A percentile compares a stretch with the other conserved stretches of the same genome.
Evolutionary conservation across 2,888 invertebrate genomes (phyloP).

Genomic region (Saturnia pavonia): DNA sequence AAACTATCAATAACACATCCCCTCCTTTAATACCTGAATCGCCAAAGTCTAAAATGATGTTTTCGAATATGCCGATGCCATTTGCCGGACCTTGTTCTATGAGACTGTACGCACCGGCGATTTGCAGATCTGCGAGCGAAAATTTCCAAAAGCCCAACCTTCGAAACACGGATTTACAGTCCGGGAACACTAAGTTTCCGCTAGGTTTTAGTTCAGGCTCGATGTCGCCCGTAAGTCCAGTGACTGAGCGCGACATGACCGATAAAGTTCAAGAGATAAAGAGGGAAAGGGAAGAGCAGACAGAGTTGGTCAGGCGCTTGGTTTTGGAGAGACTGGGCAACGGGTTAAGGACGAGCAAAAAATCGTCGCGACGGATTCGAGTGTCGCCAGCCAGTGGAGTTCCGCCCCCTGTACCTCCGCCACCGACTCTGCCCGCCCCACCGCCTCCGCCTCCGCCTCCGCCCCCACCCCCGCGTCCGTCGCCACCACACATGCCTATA

Average conservation of each 20-base stretch:
- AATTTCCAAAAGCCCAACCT: slow-evolving; percentile 59
- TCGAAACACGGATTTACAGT: slow-evolving; percentile 49
- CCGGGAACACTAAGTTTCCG: slow-evolving; percentile 52
- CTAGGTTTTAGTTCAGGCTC: slow-evolving; percentile 51
- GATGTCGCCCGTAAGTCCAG: slow-evolving; percentile 60
- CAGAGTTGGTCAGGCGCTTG: slow-evolving; percentile 90
- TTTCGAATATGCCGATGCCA: slow-evolving; percentile 27
- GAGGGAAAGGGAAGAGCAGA: slow-evolving; percentile 90
- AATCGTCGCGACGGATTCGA: slow-evolving; percentile 45
- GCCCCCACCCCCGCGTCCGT: slow-evolving; percentile 38
- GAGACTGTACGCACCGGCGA: slow-evolving; percentile 65
- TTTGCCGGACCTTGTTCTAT: slow-evolving; percentile 47
- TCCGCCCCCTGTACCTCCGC: slow-evolving; percentile 60
- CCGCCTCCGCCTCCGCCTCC: slow-evolving; percentile 39
- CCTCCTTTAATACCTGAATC: slow-evolving; percentile 59
- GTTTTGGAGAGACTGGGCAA: slow-evolving; percentile 88
- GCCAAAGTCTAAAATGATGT: slow-evolving; percentile 34
- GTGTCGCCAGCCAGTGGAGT: slow-evolving; percentile 41
- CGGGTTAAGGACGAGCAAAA: slow-evolving; percentile 43
- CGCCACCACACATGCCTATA: slow-evolving; percentile 35
- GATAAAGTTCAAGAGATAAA: slow-evolving; percentile 89
- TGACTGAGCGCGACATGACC: slow-evolving; percentile 72
- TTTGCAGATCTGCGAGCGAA: slow-evolving; percentile 74
- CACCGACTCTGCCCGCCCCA: slow-evolving; percentile 43
- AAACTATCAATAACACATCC: slow-evolving; percentile 49